Evolutionary conservation across 2,113 vertebrate genomes (phyloP).

Genomic region (Grantiella picta): DNA sequence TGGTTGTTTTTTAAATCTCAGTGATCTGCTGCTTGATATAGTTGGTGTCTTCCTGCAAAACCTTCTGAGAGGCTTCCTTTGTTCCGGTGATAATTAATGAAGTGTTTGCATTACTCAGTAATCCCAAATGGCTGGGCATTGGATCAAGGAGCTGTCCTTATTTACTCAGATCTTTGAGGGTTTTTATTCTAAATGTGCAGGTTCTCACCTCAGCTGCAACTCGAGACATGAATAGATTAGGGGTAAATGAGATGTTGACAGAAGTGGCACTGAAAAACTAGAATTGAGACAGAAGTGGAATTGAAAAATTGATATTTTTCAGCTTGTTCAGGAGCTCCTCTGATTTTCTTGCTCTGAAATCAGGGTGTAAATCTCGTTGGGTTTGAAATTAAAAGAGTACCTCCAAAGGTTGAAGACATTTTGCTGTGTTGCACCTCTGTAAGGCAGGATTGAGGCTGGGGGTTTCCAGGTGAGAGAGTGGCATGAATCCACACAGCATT

Average conservation of each 20-base stretch:
- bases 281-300: neutral
- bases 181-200: neutral
- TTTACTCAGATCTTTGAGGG: neutral
- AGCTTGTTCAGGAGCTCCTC: neutral
- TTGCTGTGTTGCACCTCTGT: neutral
- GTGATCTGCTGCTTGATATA: neutral
- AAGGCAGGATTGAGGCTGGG: neutral
- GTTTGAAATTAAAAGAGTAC: neutral
- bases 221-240: neutral
- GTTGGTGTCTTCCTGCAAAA: neutral
- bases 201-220: neutral
- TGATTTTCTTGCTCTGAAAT: neutral
- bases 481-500: neutral
- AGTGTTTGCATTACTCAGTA: neutral
- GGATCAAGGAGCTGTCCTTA: constrained; percentile 2
- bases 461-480: neutral
- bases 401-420: neutral
- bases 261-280: neutral
- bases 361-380: neutral
- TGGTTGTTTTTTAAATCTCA: neutral
- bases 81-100: neutral
- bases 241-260: neutral
- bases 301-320: neutral
- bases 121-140: neutral
- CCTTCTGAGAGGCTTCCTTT: neutral